Evolutionary conservation across 2,888 invertebrate species (phyloP).

Genomic region (Allophyes oxyacanthae): DNA sequence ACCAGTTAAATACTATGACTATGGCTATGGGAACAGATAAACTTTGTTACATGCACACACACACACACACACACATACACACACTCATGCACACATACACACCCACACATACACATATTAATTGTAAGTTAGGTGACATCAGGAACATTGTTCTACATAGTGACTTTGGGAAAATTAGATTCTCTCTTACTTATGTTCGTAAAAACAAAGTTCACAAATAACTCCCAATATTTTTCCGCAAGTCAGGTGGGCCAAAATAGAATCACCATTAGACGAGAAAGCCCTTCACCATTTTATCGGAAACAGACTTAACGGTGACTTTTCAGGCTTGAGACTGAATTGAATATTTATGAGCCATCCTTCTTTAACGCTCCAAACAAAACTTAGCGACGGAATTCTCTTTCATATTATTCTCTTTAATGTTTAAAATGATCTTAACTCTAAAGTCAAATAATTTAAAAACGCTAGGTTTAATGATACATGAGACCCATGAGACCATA

Average conservation of each 20-base stretch:
- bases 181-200: not conserved
- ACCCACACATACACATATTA: no score
- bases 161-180: not conserved
- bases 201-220: conserved; percentile 56
- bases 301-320: conserved; percentile 86
- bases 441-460: conserved; percentile 2
- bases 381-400: conserved; percentile 54
- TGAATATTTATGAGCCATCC: conserved; percentile 86
- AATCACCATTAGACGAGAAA: conserved; percentile 67
- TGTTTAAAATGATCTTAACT: conserved; percentile 31
- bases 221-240: conserved; percentile 53
- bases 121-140: no score
- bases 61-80: no score
- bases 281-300: conserved; percentile 75
- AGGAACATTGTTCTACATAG: no score
- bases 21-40: no score
- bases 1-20: no score
- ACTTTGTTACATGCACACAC: no score
- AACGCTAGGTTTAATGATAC: not conserved
- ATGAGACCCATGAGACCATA: not conserved
- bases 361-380: conserved; percentile 73
- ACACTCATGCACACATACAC: no score
- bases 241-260: conserved; percentile 69
- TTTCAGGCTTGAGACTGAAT: conserved; percentile 81
- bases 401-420: conserved; percentile 45